Conservation (phyloP, 2,888 invertebrate species). For the Thera britannica region DNA sequence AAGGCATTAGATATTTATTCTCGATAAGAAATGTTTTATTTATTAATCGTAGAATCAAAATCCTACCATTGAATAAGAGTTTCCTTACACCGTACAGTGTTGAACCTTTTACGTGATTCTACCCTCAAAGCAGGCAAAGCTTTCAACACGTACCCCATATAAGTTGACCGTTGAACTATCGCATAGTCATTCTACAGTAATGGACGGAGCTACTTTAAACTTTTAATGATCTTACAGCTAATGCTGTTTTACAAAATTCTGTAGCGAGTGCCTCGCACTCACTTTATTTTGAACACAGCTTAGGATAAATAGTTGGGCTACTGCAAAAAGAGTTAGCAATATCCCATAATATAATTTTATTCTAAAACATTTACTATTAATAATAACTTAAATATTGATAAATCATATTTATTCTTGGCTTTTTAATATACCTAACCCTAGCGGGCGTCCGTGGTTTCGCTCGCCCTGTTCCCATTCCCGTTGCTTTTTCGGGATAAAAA, state of each 20-base stretch:
- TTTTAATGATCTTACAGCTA: constrained; percentile 77
- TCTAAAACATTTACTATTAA: too few relatives aligned
- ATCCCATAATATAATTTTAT: too few relatives aligned
- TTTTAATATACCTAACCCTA: too few relatives aligned
- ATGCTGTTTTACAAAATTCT: constrained; percentile 68
- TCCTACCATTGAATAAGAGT: not conserved
- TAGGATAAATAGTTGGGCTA: constrained; percentile 1
- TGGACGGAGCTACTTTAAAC: constrained; percentile 76
- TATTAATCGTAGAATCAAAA: too few relatives aligned
- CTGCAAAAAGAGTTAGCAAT: not conserved
- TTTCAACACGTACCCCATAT: constrained; percentile 34
- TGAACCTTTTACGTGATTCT: constrained; percentile 27
- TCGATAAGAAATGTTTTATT: too few relatives aligned
- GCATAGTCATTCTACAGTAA: constrained; percentile 53
- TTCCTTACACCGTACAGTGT: constrained; percentile 10
- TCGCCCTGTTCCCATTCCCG: too few relatives aligned
- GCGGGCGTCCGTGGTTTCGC: too few relatives aligned
- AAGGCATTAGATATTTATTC: too few relatives aligned
- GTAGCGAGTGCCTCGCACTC: constrained; percentile 57
- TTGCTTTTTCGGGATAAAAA: too few relatives aligned
- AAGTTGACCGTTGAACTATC: constrained; percentile 39
- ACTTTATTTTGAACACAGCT: constrained; percentile 47
- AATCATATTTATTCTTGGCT: too few relatives aligned
- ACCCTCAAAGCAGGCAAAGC: constrained; percentile 23
- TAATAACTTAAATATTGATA: too few relatives aligned